phyloP scores from a whole-genome alignment of 2,888 invertebrate genomes.

The Bugula neritina region DNA sequence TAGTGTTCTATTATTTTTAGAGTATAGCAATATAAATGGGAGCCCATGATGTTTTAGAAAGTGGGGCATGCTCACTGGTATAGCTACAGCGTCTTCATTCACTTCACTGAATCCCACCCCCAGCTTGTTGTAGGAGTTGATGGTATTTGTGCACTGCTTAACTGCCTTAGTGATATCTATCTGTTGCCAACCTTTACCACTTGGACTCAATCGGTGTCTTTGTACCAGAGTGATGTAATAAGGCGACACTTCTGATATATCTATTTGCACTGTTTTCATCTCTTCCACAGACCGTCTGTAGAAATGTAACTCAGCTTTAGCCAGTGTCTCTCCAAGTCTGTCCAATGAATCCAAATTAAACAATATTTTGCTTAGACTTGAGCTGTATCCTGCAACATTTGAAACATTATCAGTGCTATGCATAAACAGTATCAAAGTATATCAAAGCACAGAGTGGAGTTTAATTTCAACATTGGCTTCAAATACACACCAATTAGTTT shows the following conservation, averaged over 20 bases:
- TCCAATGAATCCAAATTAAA: slow-evolving; percentile 1
- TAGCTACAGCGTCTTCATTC: slow-evolving; percentile 34
- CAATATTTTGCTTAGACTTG: neutral
- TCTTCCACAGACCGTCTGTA: slow-evolving; percentile 11
- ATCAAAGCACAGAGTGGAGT: too few species aligned
- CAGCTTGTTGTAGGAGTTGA: slow-evolving; percentile 36
- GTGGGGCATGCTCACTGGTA: slow-evolving; percentile 38
- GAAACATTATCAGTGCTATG: neutral
- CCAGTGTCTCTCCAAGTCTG: neutral
- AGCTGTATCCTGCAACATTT: neutral
- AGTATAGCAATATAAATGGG: slow-evolving; percentile 51
- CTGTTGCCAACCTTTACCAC: slow-evolving; percentile 46
- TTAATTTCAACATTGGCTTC: too few species aligned
- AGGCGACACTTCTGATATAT: neutral
- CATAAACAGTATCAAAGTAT: too few species aligned
- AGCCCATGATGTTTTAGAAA: slow-evolving; percentile 42
- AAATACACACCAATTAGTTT: too few species aligned
- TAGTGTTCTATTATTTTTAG: slow-evolving; percentile 42
- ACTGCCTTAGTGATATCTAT: slow-evolving; percentile 45
- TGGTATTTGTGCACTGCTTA: slow-evolving; percentile 37
- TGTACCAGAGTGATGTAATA: neutral
- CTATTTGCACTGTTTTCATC: slow-evolving; percentile 3
- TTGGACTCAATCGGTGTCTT: slow-evolving; percentile 29
- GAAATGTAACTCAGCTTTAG: slow-evolving; percentile 17
- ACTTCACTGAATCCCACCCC: slow-evolving; percentile 4